phyloP scores from a whole-genome alignment of 2,888 invertebrate species.

The Zygothrica quintamaculata region DNA sequence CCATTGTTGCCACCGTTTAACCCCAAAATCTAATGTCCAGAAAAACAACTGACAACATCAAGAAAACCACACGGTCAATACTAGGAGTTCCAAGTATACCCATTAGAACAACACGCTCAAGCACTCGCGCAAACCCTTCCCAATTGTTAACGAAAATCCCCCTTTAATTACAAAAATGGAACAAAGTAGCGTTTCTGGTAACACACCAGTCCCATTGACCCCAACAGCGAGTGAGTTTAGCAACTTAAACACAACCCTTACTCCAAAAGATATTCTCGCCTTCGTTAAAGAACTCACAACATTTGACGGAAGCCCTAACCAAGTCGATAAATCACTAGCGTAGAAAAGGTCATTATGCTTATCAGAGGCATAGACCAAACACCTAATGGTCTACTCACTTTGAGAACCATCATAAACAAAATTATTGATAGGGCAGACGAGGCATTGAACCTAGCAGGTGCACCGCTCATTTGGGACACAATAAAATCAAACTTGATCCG shows the following conservation, averaged over 20 bases:
- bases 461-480: conserved; percentile 19
- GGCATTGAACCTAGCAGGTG: conserved; percentile 7
- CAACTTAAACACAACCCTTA: neutral
- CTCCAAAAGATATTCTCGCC: neutral
- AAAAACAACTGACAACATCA: neutral
- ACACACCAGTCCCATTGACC: neutral
- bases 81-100: neutral
- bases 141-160: no score
- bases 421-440: conserved; percentile 17
- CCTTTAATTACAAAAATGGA: no score
- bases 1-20: no score
- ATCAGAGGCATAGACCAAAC: conserved; percentile 13
- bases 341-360: conserved; percentile 13
- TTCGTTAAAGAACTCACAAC: conserved; percentile 4
- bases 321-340: conserved; percentile 3
- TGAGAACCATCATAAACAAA: conserved; percentile 18
- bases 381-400: conserved; percentile 4
- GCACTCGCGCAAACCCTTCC: neutral
- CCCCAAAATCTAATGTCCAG: neutral
- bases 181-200: no score
- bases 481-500: conserved; percentile 24
- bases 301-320: conserved; percentile 4
- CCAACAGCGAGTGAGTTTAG: neutral
- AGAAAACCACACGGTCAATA: neutral
- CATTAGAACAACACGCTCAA: neutral